These are phyloP conservation scores for Hetaerina titia DNA, from an alignment of 2,888 invertebrate genomes.

Conservation along the genomic window DNA sequence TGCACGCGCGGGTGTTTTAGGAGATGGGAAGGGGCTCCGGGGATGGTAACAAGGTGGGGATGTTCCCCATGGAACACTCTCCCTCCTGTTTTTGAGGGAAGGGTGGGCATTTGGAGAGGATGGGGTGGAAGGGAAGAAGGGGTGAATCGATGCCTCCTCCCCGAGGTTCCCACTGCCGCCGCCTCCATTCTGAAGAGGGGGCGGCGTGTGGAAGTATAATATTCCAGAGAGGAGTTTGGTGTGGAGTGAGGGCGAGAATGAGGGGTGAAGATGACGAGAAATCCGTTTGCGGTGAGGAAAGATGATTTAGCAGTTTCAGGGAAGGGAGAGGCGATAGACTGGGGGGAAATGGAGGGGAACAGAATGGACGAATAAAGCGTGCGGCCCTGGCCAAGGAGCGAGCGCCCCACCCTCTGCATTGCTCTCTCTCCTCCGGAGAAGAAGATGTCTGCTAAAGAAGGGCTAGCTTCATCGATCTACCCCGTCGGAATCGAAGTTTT, in stretches of 20 bases:
- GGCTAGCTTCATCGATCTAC: neutral
- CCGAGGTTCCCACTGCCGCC: too few species aligned
- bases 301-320: slow-evolving; percentile 39
- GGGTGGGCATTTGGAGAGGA: too few species aligned
- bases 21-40: too few species aligned
- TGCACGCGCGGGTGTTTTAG: too few species aligned
- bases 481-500: neutral
- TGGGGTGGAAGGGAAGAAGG: too few species aligned
- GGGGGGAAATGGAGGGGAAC: slow-evolving; percentile 9
- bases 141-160: too few species aligned
- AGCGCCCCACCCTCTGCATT: neutral
- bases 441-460: neutral
- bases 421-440: neutral
- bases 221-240: neutral
- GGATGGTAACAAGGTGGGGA: too few species aligned
- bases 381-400: neutral
- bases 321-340: neutral
- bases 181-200: neutral
- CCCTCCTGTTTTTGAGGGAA: too few species aligned
- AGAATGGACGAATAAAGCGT: neutral
- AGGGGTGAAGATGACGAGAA: neutral
- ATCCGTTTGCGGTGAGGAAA: slow-evolving; percentile 3
- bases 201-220: neutral
- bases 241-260: neutral
- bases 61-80: too few species aligned